phyloP scores from a whole-genome alignment of 2,797 vertebrate genomes.

The Siniperca scherzeri region DNA sequence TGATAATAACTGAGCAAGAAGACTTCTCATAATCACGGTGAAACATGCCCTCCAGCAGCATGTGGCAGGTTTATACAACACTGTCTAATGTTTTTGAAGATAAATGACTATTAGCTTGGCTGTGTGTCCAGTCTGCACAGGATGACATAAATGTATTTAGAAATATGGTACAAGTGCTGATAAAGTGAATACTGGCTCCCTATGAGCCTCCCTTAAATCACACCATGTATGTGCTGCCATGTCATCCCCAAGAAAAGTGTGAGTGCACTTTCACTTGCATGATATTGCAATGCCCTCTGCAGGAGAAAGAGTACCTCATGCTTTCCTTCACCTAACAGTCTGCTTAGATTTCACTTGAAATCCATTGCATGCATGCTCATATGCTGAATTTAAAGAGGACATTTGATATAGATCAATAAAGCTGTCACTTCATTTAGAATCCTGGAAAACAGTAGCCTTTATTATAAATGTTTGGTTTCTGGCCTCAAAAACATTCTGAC shows the following conservation, averaged over 20 bases:
- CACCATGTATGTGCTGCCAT: background rate
- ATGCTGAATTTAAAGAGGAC: background rate
- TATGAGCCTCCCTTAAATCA: background rate
- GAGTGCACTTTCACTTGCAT: background rate
- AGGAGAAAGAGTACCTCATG: slow-evolving; percentile 38
- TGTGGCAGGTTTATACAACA: background rate
- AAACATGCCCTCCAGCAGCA: background rate
- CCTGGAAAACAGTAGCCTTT: background rate
- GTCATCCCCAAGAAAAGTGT: background rate
- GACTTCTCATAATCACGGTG: background rate
- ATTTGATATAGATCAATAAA: background rate
- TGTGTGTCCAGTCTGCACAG: background rate
- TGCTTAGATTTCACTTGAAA: background rate
- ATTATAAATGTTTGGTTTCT: background rate
- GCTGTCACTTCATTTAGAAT: background rate
- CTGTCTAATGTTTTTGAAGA: background rate
- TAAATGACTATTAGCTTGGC: background rate
- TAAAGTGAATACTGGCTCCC: background rate
- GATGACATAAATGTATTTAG: background rate
- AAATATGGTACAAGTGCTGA: background rate
- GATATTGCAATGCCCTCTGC: slow-evolving; percentile 61
- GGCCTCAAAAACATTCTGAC: background rate
- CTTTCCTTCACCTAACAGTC: background rate
- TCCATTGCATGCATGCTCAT: background rate
- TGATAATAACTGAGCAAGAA: background rate